These are phyloP conservation scores for Watersipora subatra DNA, from an alignment of 1,140 invertebrate species.

Conservation along the genomic window DNA sequence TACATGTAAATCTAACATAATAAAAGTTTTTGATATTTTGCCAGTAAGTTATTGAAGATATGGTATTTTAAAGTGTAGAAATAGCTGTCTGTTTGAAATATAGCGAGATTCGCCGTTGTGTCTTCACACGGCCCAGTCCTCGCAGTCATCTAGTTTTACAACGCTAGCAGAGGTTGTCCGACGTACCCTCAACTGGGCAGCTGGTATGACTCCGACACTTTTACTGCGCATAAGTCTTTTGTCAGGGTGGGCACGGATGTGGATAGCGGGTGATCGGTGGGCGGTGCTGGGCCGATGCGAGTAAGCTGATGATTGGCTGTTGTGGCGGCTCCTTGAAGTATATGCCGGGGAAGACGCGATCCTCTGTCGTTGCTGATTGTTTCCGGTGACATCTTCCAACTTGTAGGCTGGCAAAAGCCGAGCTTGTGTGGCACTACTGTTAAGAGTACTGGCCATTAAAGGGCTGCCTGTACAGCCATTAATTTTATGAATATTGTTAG, in stretches of 20 bases:
- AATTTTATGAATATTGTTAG: conserved; percentile 17
- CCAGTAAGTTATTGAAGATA: too few relatives aligned
- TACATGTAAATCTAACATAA: too few relatives aligned
- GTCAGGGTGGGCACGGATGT: neutral
- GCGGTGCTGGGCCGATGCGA: neutral
- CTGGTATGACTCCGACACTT: neutral
- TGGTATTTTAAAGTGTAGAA: too few relatives aligned
- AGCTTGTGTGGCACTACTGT: neutral
- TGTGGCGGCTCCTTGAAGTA: neutral
- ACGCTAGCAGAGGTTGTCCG: neutral
- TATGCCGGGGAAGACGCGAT: neutral
- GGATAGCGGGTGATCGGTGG: neutral
- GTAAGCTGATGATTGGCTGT: neutral
- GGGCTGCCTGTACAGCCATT: neutral
- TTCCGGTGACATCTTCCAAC: neutral
- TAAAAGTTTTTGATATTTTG: too few relatives aligned
- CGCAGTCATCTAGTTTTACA: neutral
- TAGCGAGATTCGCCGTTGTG: too few relatives aligned
- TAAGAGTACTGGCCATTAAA: neutral
- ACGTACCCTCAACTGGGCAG: neutral
- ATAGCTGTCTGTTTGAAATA: too few relatives aligned
- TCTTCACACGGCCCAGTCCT: too few relatives aligned
- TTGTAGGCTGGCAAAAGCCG: neutral
- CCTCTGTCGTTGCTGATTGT: too few relatives aligned
- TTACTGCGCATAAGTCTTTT: neutral